Percentiles rank a stretch among this genome's conserved stretches.
Evolutionary conservation across 2,113 vertebrate genomes (phyloP).

Genomic region (Mystacornis crossleyi): DNA sequence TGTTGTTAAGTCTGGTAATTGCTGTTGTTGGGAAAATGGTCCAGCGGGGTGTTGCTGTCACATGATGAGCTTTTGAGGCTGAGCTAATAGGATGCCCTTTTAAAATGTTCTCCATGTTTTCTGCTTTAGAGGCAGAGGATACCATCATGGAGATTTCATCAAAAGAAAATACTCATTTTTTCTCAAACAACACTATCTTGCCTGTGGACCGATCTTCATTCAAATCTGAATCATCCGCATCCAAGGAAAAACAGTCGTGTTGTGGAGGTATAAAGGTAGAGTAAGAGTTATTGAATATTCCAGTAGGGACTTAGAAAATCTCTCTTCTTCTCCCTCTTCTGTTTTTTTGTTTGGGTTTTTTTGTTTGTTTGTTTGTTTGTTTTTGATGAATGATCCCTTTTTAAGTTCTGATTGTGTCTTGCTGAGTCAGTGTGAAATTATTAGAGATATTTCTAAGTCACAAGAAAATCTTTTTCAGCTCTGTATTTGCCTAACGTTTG

Average conservation of each 20-base stretch:
- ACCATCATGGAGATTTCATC: constrained; percentile 73
- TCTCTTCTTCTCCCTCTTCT: no score
- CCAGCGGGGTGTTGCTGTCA: constrained; percentile 38
- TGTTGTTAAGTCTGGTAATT: constrained; percentile 23
- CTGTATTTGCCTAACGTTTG: background rate
- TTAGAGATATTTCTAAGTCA: background rate
- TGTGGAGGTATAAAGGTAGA: constrained; percentile 77
- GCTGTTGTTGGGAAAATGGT: constrained; percentile 23
- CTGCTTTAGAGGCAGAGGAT: constrained; percentile 22
- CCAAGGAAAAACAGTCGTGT: constrained; percentile 41
- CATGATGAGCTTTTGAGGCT: constrained; percentile 25
- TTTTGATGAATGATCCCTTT: background rate
- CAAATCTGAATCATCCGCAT: constrained; percentile 52
- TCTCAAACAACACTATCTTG: constrained; percentile 42
- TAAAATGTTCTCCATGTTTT: constrained; percentile 41
- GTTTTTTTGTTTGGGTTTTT: no score
- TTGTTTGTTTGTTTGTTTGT: no score
- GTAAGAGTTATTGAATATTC: background rate
- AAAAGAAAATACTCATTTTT: constrained; percentile 72
- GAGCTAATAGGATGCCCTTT: constrained; percentile 31
- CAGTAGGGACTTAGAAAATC: background rate
- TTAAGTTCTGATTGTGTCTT: background rate
- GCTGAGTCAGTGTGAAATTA: background rate
- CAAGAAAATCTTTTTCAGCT: background rate
- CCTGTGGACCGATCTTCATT: constrained; percentile 50